Evolutionary conservation across 23 tunicate genomes (phyloP).

Genomic region (Ciona savignyi): DNA sequence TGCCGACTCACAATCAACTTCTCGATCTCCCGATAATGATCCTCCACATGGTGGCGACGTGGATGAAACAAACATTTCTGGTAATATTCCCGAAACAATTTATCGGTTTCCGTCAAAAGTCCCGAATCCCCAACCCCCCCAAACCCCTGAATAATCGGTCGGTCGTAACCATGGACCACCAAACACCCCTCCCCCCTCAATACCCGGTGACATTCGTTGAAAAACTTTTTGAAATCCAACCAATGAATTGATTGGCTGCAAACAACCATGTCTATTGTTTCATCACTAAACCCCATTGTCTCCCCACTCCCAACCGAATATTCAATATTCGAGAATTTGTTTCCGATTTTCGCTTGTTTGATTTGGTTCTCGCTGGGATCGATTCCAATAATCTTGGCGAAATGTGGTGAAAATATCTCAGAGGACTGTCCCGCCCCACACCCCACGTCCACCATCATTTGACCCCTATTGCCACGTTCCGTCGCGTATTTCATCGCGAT

Average conservation of each 20-base stretch:
- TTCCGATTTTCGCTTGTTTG: conserved; percentile 31
- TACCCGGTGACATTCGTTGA: conserved; percentile 46
- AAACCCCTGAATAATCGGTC: conserved; percentile 3
- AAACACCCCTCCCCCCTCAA: conserved; percentile 67
- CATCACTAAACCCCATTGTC: conserved; percentile 8
- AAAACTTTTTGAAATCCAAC: conserved; percentile 54
- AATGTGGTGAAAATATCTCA: conserved; percentile 28
- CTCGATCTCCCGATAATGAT: conserved; percentile 28
- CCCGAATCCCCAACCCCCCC: background rate
- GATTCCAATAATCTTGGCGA: conserved; percentile 38
- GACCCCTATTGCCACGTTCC: conserved; percentile 3
- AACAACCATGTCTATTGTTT: conserved; percentile 51
- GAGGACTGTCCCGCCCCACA: conserved; percentile 84
- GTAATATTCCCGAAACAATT: conserved; percentile 16
- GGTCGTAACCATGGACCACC: conserved; percentile 61
- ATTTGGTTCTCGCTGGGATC: conserved; percentile 73
- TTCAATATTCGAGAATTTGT: conserved; percentile 10
- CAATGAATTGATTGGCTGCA: conserved; percentile 84
- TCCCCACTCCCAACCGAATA: conserved; percentile 57
- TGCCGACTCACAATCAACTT: conserved; percentile 13
- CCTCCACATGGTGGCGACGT: conserved; percentile 46
- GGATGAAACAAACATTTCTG: conserved; percentile 52
- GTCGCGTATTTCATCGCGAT: conserved; percentile 18
- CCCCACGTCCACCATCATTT: conserved; percentile 63
- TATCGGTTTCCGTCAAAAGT: conserved; percentile 7